Percentiles rank a stretch among this genome's conserved stretches.
phyloP scores from a whole-genome alignment of 1,140 invertebrate species.

The Globodera ellingtonae region DNA sequence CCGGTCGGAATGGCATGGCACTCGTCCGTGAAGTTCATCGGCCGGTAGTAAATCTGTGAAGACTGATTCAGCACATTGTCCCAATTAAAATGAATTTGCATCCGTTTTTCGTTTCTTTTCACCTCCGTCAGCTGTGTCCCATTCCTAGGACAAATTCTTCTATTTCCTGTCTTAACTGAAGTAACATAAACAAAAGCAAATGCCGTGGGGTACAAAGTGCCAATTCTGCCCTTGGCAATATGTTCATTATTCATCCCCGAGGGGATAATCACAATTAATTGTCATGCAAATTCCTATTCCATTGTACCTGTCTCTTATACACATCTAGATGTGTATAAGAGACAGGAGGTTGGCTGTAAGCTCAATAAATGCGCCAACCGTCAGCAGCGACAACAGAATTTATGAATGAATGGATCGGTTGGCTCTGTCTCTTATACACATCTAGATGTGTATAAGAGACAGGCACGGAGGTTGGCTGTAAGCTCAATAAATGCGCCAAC shows the following conservation, averaged over 20 bases:
- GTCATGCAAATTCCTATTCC: neutral
- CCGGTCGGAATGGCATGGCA: constrained; percentile 54
- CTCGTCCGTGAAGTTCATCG: constrained; percentile 61
- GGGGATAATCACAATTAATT: neutral
- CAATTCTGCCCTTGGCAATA: neutral
- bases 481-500: neutral
- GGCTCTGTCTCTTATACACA: too few relatives aligned
- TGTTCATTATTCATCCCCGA: neutral
- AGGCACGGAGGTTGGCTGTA: neutral
- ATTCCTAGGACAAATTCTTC: neutral
- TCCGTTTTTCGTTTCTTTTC: neutral
- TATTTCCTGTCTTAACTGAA: neutral
- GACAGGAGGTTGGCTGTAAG: neutral
- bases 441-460: too few relatives aligned
- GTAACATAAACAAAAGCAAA: neutral
- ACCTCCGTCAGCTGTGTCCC: neutral
- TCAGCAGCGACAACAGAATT: neutral
- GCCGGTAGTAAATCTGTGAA: constrained; percentile 57
- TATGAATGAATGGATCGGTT: neutral
- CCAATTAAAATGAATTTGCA: neutral
- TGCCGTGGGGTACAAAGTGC: neutral
- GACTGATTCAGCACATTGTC: neutral
- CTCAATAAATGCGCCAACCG: neutral
- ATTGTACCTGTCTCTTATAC: too few relatives aligned
- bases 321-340: too few relatives aligned